Base-by-base conservation (phyloP, 2,797 vertebrate species). In the Spinus olivaceus region DNA sequence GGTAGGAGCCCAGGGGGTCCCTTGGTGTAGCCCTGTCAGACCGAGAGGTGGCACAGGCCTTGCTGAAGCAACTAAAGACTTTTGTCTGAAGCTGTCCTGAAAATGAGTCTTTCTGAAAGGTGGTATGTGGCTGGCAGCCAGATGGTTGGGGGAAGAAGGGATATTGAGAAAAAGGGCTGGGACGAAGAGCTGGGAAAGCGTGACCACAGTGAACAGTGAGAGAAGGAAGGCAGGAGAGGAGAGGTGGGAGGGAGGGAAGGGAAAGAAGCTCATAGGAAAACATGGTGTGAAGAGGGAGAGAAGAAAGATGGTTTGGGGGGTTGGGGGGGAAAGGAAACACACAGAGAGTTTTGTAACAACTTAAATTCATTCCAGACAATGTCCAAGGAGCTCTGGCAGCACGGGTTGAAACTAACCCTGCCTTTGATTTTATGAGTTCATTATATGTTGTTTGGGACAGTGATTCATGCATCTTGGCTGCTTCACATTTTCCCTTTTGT, bases 331-430 rank as follows among this genome's bases (percentile, higher is more conserved):
- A 92, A 50, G 83, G 47, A 89, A 74, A 76, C 64, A 91, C 70
- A 92, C 63, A 87, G 72, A 88, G 72, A 84, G 95, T 96, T 96
- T 95, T 97, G 93, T 97, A 97, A 97, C 92, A 96, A 89, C 84
- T 83, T 93, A 96, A 97, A 97, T 96, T 96, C 87, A 88, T 96
- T 97, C 96, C 96, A 97, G 96, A 96, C 95, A 93, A 96, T 96
- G 95, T 96, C 95, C 95, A 91, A 96, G 92, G 87, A 97, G 44
- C 91, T 87, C 94, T 96, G 95, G 94, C 92, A 96, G 94, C 94
- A 93, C 22, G 94, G 79, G 92, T 90, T 97, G 94, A 96, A 96
- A 96, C 92, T 96, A 97, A 94, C 94, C 89, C 95, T 96, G 95
- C 92, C 96, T 96, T 96, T 96, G 94, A 96, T 96, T 97, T 97